Evolutionary conservation across 2,888 invertebrate species (phyloP).

Genomic region (Entomobrya multifasciata): DNA sequence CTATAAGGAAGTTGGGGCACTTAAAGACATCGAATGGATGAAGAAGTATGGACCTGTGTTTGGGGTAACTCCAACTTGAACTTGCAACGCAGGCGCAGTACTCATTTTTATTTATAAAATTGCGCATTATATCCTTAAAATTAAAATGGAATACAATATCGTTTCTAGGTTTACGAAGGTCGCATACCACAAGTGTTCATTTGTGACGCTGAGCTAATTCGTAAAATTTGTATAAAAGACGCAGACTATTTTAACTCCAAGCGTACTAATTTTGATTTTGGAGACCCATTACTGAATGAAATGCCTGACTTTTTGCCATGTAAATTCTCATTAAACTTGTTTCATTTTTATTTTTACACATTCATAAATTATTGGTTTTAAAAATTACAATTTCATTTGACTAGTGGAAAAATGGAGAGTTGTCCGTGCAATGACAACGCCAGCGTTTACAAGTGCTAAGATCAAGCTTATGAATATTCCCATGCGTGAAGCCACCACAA

Average conservation of each 20-base stretch:
- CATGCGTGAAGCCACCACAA: conserved; percentile 50
- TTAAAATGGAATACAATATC: too few species aligned
- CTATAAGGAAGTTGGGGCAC: background rate
- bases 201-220: conserved; percentile 68
- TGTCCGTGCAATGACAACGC: conserved; percentile 55
- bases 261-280: conserved; percentile 56
- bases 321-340: background rate
- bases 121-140: too few species aligned
- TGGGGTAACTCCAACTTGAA: conserved; percentile 12
- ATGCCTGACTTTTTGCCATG: conserved; percentile 68
- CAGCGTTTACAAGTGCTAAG: conserved; percentile 63
- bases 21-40: conserved; percentile 12
- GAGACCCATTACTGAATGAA: conserved; percentile 66
- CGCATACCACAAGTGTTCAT: conserved; percentile 62
- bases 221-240: conserved; percentile 62
- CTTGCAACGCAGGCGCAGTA: too few species aligned
- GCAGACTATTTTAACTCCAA: conserved; percentile 67
- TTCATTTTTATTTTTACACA: too few species aligned
- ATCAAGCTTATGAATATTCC: conserved; percentile 69
- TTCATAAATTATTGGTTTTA: too few species aligned
- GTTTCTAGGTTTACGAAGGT: conserved; percentile 75
- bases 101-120: too few species aligned
- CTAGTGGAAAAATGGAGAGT: conserved; percentile 74
- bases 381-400: too few species aligned
- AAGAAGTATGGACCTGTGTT: conserved; percentile 5